These are phyloP conservation scores for Melanotaenia boesemani DNA, from an alignment of 2,797 vertebrate species.

Conservation along the genomic window DNA sequence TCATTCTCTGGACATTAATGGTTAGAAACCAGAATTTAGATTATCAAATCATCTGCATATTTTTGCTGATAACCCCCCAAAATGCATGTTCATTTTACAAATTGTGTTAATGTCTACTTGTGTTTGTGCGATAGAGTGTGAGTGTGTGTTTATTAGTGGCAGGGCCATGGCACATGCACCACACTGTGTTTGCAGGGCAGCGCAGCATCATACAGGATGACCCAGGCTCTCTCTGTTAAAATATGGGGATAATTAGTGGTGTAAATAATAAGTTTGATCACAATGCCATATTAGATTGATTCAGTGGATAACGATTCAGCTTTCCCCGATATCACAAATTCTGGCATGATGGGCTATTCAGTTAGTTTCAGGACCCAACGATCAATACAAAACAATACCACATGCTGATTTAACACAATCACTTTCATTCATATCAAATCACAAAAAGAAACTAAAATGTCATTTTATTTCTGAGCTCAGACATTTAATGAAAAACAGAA, in stretches of 20 bases:
- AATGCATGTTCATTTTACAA: constrained; percentile 36
- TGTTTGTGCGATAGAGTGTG: constrained; percentile 9
- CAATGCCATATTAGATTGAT: not conserved
- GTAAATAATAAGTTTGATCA: not conserved
- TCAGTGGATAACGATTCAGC: not conserved
- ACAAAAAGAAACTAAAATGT: not conserved
- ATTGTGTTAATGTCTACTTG: constrained; percentile 16
- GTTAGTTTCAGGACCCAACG: not conserved
- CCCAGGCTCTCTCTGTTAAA: constrained; percentile 29
- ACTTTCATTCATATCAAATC: not conserved
- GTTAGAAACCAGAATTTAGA: not conserved
- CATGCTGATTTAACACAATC: too few species aligned
- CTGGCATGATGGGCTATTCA: too few species aligned
- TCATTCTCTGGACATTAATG: not conserved
- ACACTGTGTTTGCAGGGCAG: constrained; percentile 65
- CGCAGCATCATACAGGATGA: constrained; percentile 42
- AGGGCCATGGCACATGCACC: constrained; percentile 66
- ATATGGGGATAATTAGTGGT: constrained; percentile 7
- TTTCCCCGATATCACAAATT: not conserved
- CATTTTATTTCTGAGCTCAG: not conserved
- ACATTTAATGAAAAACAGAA: not conserved
- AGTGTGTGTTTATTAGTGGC: constrained; percentile 54
- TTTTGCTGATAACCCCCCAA: constrained; percentile 40
- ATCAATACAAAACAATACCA: not conserved
- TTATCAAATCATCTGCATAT: constrained; percentile 1